phyloP scores from a whole-genome alignment of 2,113 vertebrate genomes.

The Phylloscopus trochiloides region DNA sequence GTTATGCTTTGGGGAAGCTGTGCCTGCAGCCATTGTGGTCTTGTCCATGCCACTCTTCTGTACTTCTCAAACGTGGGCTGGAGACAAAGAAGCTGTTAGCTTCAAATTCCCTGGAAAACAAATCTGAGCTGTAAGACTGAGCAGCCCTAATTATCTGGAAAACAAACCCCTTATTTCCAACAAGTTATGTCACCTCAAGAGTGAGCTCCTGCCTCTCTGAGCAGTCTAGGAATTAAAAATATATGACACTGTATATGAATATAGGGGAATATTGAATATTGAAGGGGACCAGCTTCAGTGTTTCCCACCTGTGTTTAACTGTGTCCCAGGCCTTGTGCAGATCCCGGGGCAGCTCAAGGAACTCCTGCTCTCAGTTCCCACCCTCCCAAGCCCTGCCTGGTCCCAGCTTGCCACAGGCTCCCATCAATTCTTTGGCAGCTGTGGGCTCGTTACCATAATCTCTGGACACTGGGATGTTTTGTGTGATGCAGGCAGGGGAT shows the following conservation, averaged over 20 bases:
- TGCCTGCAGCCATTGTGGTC: neutral
- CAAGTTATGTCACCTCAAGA: neutral
- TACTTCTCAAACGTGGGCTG: neutral
- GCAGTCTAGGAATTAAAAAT: neutral
- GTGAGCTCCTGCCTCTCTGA: neutral
- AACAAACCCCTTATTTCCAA: neutral
- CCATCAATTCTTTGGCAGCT: neutral
- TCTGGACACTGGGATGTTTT: neutral
- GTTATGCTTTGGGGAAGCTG: rapidly evolving
- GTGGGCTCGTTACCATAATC: neutral
- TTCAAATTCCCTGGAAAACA: neutral
- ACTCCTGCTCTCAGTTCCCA: rapidly evolving
- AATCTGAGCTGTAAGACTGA: neutral
- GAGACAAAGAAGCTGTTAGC: neutral
- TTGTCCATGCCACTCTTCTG: rapidly evolving
- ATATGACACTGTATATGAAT: rapidly evolving
- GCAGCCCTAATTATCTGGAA: neutral
- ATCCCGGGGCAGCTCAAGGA: neutral
- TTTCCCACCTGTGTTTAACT: neutral
- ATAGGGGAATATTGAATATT: too few relatives aligned
- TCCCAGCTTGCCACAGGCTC: neutral
- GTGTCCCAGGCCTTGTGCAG: neutral
- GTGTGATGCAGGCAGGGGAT: neutral
- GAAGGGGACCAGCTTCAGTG: neutral
- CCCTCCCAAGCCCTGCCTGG: neutral